Evolutionary conservation across 2,797 vertebrate species (phyloP), one percentile per base, ranked within the genome.

Genomic region (Kryptolebias ocellatus): DNA sequence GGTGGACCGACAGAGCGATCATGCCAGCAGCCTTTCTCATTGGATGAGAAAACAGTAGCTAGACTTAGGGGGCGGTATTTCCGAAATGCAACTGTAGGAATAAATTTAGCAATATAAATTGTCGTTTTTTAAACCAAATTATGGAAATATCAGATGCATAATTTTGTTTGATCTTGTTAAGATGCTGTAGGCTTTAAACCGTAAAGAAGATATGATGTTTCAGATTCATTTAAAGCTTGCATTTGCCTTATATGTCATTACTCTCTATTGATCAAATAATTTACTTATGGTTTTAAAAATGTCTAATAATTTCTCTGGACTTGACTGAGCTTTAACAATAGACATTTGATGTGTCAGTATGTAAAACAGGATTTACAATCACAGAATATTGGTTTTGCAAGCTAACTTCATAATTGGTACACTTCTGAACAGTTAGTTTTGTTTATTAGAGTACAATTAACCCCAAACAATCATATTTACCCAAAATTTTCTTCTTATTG

Each of bases 1-100:
- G 89, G 93, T 47, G 20, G 0, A 1, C 0, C 0, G 0, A 1
- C 3, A 4, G 10, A 52, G 89, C 93, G 72, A 51, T 93, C 86
- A 83, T 1, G 0, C 0, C 0, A 0, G 0, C 2, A 0, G 0
- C 3, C 20, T 4, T 2, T 39, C 0, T 67, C 4, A 89, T 92
- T 92, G 83, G 88, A 4, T 10, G 8, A 56, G 1, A 6, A 0
- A 0, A 17, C 1, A 58, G 80, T 51, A 70, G 45, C 3, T 53
- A 1, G 4, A 28, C 2, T 0, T 1, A 0, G 27, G 5, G 60
- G 87, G 84, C 69, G 85, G 80, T 2, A 90, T 53, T 86, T 92
- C 90, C 86, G 83, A 45, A 53, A 29, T 14, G 6, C 4, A 45
- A 2, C 12, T 1, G 11, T n/a, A 3, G 0, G 1, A n/a, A 28